Evolutionary conservation across 2,797 vertebrate species (phyloP).

Genomic region (Spinus pinus): DNA sequence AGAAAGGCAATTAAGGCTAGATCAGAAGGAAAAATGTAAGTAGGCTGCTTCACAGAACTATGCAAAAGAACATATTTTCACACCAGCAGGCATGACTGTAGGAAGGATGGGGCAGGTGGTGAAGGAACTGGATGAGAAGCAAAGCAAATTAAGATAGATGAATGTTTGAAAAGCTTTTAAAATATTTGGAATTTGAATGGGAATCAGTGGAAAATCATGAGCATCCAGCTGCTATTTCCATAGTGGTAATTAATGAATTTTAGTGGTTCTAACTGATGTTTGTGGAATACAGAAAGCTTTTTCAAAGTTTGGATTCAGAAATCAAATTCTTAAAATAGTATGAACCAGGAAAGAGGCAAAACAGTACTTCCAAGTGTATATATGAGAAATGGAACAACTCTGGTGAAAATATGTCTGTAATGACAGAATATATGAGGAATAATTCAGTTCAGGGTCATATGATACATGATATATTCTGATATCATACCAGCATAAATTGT

Average conservation of each 20-base stretch:
- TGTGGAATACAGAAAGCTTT: neutral
- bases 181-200: slow-evolving; percentile 30
- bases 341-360: neutral
- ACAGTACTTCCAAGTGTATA: neutral
- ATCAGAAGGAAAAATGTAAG: slow-evolving; percentile 4
- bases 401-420: neutral
- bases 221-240: neutral
- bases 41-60: slow-evolving; percentile 7
- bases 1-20: slow-evolving; percentile 1
- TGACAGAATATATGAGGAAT: neutral
- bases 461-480: neutral
- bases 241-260: neutral
- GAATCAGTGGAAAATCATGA: neutral
- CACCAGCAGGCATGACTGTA: slow-evolving; percentile 33
- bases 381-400: neutral
- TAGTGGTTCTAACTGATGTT: neutral
- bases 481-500: neutral
- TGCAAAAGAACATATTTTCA: slow-evolving; percentile 37
- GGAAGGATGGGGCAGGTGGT: slow-evolving; percentile 42
- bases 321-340: neutral
- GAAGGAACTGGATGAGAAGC: slow-evolving; percentile 23
- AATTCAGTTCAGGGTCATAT: neutral
- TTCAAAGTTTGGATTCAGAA: neutral
- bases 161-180: slow-evolving; percentile 43
- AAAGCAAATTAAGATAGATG: slow-evolving; percentile 28